phyloP scores from a whole-genome alignment of 30 jellyfish, hydroid and myxozoan genomes.

The Morbakka virulenta region DNA sequence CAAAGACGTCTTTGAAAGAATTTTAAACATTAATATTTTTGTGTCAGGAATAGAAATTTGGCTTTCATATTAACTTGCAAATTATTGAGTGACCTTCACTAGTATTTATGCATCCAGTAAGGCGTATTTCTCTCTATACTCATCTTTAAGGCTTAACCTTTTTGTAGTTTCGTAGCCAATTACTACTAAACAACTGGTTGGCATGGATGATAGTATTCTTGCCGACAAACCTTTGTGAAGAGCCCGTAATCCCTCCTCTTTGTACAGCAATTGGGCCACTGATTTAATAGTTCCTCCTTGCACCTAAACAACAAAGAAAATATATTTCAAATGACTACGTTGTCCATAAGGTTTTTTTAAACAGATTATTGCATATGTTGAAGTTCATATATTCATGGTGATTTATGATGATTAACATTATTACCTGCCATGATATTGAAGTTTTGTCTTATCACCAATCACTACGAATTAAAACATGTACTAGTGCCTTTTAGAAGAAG shows the following conservation, averaged over 20 bases:
- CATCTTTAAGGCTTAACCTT: conserved; percentile 62
- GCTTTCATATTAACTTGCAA: too few relatives aligned
- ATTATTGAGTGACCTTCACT: too few relatives aligned
- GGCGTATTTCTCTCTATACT: not conserved
- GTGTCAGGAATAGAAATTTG: too few relatives aligned
- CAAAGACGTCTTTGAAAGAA: too few relatives aligned
- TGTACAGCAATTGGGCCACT: conserved; percentile 40
- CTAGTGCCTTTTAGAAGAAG: too few relatives aligned
- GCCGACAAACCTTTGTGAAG: conserved; percentile 87
- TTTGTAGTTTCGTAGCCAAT: conserved; percentile 88
- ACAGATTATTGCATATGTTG: not conserved
- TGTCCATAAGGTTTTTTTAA: not conserved
- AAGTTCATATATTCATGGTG: not conserved
- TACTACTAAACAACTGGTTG: conserved; percentile 64
- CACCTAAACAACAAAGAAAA: conserved; percentile 23
- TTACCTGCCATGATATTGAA: too few relatives aligned
- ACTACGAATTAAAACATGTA: too few relatives aligned
- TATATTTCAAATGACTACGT: not conserved
- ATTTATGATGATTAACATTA: too few relatives aligned
- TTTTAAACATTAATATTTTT: too few relatives aligned
- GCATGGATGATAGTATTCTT: conserved; percentile 73
- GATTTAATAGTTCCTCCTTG: conserved; percentile 74
- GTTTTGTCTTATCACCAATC: too few relatives aligned
- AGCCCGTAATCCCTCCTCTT: conserved; percentile 83
- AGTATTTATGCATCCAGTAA: too few relatives aligned